Evolutionary conservation across 1,140 invertebrate genomes (phyloP).

Genomic region (Hycleus cichorii): DNA sequence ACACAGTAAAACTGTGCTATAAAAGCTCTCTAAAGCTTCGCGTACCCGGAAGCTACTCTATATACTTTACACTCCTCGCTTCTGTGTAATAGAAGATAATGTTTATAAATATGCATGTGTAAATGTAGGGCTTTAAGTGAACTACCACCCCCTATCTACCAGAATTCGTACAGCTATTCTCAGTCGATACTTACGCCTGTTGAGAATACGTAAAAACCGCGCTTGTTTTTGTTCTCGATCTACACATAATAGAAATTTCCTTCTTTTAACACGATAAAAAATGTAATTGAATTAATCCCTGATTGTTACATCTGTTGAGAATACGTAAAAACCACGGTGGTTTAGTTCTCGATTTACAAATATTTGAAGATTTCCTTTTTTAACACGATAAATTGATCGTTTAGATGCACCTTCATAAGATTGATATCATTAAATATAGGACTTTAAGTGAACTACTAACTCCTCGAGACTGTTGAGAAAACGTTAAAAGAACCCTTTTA

Average conservation of each 20-base stretch:
- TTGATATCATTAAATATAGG: too few relatives aligned
- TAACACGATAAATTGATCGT: neutral
- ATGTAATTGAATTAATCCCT: too few relatives aligned
- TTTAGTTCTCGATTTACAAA: too few relatives aligned
- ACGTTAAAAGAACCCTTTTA: too few relatives aligned
- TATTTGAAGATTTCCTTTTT: neutral
- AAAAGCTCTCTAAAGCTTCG: constrained; percentile 40
- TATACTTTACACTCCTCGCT: constrained; percentile 37
- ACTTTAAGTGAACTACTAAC: too few relatives aligned
- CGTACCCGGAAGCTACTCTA: constrained; percentile 30
- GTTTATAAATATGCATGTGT: constrained; percentile 43
- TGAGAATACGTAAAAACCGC: constrained; percentile 29
- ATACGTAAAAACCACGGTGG: too few relatives aligned
- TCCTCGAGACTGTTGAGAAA: too few relatives aligned
- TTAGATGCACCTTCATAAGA: too few relatives aligned
- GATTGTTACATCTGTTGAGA: too few relatives aligned
- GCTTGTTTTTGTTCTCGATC: neutral
- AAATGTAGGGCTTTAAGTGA: constrained; percentile 38
- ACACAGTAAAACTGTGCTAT: constrained; percentile 41
- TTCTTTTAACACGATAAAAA: neutral
- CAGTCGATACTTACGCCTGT: constrained; percentile 22
- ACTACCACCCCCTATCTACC: constrained; percentile 6
- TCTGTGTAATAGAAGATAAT: constrained; percentile 41
- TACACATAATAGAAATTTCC: neutral
- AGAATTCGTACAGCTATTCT: neutral